Evolutionary conservation across 1,140 invertebrate genomes (phyloP), one percentile per base, ranked within the genome.

Genomic region (Zeugodacus cucurbitae): DNA sequence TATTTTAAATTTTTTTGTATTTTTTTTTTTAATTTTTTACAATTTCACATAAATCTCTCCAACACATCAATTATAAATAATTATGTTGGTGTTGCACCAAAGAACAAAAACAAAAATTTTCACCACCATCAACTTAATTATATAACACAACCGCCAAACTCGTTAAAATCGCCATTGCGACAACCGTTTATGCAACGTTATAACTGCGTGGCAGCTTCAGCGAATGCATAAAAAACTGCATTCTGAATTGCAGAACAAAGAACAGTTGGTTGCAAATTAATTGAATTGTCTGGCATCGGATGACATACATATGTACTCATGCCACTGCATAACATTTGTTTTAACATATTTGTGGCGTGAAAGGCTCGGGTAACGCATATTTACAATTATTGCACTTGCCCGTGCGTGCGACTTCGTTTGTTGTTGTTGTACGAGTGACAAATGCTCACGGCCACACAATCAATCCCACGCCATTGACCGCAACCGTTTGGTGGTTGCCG

Each of bases 241-340:
- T 82, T 44, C 74, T n/a, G 41, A 82, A 82, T 44, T 10, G 74
- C 41, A 54, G 74, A 82, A 82, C 37, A 82, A 82, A 44, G 41
- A 82, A 41, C 41, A 82, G 41, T 26, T 44, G 67, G 20, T 74
- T 8, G 34, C 44, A 17, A 11, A 82, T 82, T 82, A 82, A 82
- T 82, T 82, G 74, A 82, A 48, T 82, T 82, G 74, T 82, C 74
- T 82, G 74, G 22, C 48, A 82, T 48, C 20, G 74, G n/a, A 48
- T 82, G 8, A 41, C 44, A 82, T 32, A 37, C 29, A 17, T 74
- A n/a, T n/a, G n/a, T n/a, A n/a, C n/a, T n/a, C n/a, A n/a, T n/a
- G n/a, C n/a, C n/a, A n/a, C n/a, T n/a, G n/a, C n/a, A n/a, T n/a
- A n/a, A n/a, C n/a, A n/a, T n/a, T n/a, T n/a, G n/a, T n/a, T n/a